Evolutionary conservation across 2,113 vertebrate species (phyloP).

Genomic region (Argyrosomus japonicus): DNA sequence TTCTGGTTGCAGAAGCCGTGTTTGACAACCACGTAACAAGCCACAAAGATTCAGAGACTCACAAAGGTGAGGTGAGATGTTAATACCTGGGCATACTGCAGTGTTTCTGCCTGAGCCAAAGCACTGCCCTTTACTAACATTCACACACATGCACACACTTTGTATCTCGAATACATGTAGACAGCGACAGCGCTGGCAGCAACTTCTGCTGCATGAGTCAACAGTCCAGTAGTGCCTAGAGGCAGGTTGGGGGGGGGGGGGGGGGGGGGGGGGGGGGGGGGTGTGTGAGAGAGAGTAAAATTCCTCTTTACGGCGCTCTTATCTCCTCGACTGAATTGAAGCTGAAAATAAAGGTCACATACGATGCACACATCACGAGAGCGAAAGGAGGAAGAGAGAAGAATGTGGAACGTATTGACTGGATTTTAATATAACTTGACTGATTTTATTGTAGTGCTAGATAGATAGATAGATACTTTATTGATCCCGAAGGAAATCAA

Average conservation of each 20-base stretch:
- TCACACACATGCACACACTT: slow-evolving; percentile 23
- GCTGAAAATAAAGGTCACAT: slow-evolving; percentile 24
- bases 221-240: slow-evolving; percentile 21
- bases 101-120: slow-evolving; percentile 46
- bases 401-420: neutral
- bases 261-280: neutral
- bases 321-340: slow-evolving; percentile 24
- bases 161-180: slow-evolving; percentile 42
- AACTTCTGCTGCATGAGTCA: slow-evolving; percentile 54
- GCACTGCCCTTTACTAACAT: slow-evolving; percentile 27
- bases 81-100: slow-evolving; percentile 57
- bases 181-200: slow-evolving; percentile 47
- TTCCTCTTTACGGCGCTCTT: slow-evolving; percentile 5
- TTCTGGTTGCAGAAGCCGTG: neutral
- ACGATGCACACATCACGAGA: neutral
- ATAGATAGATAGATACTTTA: no score
- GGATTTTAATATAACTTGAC: neutral
- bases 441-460: neutral
- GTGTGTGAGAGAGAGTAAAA: neutral
- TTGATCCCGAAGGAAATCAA: no score
- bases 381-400: neutral
- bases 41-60: neutral
- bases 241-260: slow-evolving; percentile 13
- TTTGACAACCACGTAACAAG: slow-evolving; percentile 11
- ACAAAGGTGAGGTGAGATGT: slow-evolving; percentile 48